Evolutionary conservation across 64 coral and sea anemone species (phyloP).

Genomic region (Trachythela sp.): DNA sequence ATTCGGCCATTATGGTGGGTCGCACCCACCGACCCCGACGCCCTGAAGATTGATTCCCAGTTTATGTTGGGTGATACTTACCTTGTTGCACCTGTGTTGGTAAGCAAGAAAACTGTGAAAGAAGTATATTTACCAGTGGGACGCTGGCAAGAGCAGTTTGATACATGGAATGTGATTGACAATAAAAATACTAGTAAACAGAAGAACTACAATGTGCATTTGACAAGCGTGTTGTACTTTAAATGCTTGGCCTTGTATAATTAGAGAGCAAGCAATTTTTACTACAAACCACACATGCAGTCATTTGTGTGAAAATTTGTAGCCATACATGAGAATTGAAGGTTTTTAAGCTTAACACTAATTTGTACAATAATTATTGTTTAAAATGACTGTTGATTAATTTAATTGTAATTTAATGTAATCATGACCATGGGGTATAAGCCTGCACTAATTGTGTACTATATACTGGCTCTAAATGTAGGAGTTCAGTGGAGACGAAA

Average conservation of each 20-base stretch:
- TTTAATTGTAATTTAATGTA: too few relatives aligned
- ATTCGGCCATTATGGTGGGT: slow-evolving; percentile 79
- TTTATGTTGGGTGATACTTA: slow-evolving; percentile 59
- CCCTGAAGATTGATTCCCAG: slow-evolving; percentile 44
- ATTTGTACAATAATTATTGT: too few relatives aligned
- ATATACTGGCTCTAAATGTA: too few relatives aligned
- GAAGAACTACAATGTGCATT: slow-evolving; percentile 31
- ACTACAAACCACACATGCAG: too few relatives aligned
- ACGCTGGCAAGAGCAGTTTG: slow-evolving; percentile 58
- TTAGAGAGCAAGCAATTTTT: not conserved
- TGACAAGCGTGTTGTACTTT: slow-evolving; percentile 63
- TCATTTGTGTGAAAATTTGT: too few relatives aligned
- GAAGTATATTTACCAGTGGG: not conserved
- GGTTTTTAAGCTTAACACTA: too few relatives aligned
- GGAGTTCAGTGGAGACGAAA: too few relatives aligned
- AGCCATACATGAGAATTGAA: too few relatives aligned
- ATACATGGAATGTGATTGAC: slow-evolving; percentile 20
- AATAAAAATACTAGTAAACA: slow-evolving; percentile 30
- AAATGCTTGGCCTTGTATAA: not conserved
- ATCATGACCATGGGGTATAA: too few relatives aligned
- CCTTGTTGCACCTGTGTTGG: slow-evolving; percentile 70
- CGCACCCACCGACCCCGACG: slow-evolving; percentile 51
- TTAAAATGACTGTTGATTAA: too few relatives aligned
- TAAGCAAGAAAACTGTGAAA: slow-evolving; percentile 1
- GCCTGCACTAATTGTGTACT: too few relatives aligned